Evolutionary conservation across 1,140 invertebrate genomes (phyloP), one percentile per base, ranked within the genome.

Genomic region (Megalopta genalis): DNA sequence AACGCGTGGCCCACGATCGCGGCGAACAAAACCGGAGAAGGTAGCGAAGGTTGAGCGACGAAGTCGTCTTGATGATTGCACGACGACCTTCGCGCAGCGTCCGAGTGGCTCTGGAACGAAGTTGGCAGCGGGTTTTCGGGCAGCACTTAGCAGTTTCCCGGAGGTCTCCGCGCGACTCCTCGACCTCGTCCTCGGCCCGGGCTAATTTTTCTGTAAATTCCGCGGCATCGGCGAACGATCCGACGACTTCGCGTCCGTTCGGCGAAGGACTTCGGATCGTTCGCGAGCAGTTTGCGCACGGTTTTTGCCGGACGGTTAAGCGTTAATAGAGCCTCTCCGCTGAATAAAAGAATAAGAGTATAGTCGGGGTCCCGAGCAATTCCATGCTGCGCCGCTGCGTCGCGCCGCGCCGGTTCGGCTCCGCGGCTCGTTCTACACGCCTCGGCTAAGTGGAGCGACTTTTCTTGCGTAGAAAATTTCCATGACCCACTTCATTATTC

Each of bases 401-500:
- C n/a, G n/a, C n/a, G n/a, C 2, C 9, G 23, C 10, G 60, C 5
- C 8, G 23, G 23, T n/a, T 60, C 23, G 60, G 27, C n/a, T n/a
- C n/a, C n/a, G n/a, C n/a, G n/a, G 27, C 60, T 25, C 27, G 57
- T 62, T 27, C 27, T 23, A 62, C 60, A 62, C 18, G 60, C 25
- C 27, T 25, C 32, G 32, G 27, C 12, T 23, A 62, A 62, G 60
- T 62, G 60, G 60, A 25, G n/a, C 60, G 60, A 37, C 60, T 62
- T 37, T 62, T 62, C 60, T 32, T 62, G 60, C 60, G 60, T 27
- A 16, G 60, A 32, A 32, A 62, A 62, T 62, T 37, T 62, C 60
- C 60, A 62, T 62, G 60, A 62, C 60, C 60, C 32, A 62, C 60
- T 62, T 62, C 60, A 62, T 62, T 62, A 62, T 62, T 62, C 25